Conservation (phyloP, 2,113 vertebrate species). For the Chaetodon trifascialis region DNA sequence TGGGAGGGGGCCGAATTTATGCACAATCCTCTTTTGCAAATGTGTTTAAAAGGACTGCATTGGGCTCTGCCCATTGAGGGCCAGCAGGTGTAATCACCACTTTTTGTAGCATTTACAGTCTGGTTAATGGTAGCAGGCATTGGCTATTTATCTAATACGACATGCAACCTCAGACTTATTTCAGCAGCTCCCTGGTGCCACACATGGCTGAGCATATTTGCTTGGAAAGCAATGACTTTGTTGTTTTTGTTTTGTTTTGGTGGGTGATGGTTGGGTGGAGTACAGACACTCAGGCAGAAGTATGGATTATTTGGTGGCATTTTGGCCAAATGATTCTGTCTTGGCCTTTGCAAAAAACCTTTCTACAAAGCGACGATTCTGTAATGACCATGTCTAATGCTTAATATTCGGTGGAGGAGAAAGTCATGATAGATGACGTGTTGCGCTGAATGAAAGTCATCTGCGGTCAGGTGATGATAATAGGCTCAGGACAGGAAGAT, state of each 20-base stretch:
- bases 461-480: conserved; percentile 35
- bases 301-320: background rate
- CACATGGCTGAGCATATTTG: background rate
- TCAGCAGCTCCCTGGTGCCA: background rate
- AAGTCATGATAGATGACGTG: conserved; percentile 6
- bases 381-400: background rate
- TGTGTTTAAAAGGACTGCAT: conserved; percentile 72
- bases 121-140: conserved; percentile 39
- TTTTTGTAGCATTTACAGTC: conserved; percentile 46
- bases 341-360: background rate
- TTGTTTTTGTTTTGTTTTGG: background rate
- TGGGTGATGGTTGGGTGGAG: background rate
- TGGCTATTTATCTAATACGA: conserved; percentile 40
- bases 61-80: conserved; percentile 51
- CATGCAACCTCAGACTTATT: conserved; percentile 13
- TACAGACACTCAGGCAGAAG: background rate
- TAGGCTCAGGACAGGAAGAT: conserved; percentile 18
- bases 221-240: background rate
- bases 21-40: conserved; percentile 72
- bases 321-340: background rate
- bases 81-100: conserved; percentile 62
- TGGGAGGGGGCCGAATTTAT: conserved; percentile 50
- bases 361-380: conserved; percentile 6
- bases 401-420: conserved; percentile 19
- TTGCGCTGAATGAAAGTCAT: conserved; percentile 1